Evolutionary conservation across 2,797 vertebrate genomes (phyloP).

Genomic region (Cheirogaleus major): DNA sequence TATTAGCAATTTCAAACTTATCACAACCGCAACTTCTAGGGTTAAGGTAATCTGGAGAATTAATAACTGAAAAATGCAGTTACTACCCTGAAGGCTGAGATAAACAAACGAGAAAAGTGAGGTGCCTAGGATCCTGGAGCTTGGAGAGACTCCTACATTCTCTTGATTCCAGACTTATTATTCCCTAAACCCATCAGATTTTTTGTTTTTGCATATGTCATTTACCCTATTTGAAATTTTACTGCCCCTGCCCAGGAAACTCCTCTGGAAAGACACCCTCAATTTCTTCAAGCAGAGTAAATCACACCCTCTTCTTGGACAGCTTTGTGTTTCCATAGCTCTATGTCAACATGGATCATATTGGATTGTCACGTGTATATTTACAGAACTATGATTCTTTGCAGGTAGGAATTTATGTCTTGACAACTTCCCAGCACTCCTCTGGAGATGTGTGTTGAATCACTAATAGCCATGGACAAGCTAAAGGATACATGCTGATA

Average conservation of each 20-base stretch:
- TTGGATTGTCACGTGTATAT: neutral
- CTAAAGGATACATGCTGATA: neutral
- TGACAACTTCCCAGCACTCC: neutral
- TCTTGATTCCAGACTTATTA: neutral
- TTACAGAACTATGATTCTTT: slow-evolving; percentile 22
- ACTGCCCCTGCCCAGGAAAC: neutral
- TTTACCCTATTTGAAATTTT: neutral
- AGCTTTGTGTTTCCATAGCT: neutral
- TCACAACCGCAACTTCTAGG: neutral
- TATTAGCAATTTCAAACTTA: neutral
- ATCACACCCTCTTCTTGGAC: neutral
- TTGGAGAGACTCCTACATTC: neutral
- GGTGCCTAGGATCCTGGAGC: neutral
- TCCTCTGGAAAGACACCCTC: neutral
- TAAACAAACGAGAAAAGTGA: neutral
- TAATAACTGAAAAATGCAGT: neutral
- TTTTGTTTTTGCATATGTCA: neutral
- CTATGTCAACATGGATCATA: neutral
- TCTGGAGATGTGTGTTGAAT: neutral
- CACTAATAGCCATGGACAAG: neutral
- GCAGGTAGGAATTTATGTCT: slow-evolving; percentile 20
- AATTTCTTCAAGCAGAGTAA: neutral
- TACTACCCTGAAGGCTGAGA: neutral
- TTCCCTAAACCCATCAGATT: neutral
- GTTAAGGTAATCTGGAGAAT: neutral